These are phyloP conservation scores for Cirrhinus molitorella DNA, from an alignment of 2,797 vertebrate genomes.

Conservation along the genomic window DNA sequence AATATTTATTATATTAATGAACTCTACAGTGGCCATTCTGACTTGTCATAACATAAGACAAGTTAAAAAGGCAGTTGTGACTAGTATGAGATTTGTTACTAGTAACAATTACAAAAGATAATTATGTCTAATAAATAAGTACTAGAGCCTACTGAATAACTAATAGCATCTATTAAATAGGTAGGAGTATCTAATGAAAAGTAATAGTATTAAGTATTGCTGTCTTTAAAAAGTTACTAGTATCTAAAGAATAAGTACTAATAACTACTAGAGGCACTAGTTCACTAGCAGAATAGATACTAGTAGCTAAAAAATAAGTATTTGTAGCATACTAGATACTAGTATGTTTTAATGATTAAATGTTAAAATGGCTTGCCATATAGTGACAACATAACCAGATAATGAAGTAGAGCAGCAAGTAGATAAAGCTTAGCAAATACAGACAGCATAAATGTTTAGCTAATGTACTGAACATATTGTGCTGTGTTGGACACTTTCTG, in stretches of 20 bases:
- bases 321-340: not conserved
- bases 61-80: not conserved
- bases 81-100: not conserved
- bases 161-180: not conserved
- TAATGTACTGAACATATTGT: slow-evolving; percentile 33
- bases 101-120: not conserved
- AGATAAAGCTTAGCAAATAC: not conserved
- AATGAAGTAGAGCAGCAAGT: not conserved
- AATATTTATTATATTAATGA: no score
- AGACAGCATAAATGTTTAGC: slow-evolving; percentile 24
- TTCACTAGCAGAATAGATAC: not conserved
- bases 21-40: no score
- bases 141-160: not conserved
- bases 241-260: not conserved
- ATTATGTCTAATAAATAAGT: not conserved
- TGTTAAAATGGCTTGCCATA: not conserved
- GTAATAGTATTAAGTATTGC: no score
- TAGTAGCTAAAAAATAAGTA: not conserved
- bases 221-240: no score
- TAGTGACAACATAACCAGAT: not conserved
- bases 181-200: not conserved
- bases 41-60: not conserved
- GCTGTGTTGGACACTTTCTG: slow-evolving; percentile 32
- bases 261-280: not conserved
- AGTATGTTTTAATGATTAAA: not conserved